Conservation (phyloP, 2,113 vertebrate species). For the Poecilia latipinna region DNA sequence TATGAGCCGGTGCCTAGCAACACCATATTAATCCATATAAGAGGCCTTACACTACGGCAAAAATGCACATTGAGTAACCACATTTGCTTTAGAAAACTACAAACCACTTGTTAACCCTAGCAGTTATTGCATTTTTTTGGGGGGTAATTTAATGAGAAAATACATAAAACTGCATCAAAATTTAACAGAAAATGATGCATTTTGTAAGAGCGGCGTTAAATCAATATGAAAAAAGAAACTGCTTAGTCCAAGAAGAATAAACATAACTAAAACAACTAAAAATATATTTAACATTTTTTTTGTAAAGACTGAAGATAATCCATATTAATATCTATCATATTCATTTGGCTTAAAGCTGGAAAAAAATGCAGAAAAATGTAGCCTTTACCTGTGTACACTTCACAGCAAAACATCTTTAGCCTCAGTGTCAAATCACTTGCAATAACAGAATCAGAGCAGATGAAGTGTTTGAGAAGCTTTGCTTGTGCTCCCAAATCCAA, state of each 20-base stretch:
- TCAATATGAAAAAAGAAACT: background rate
- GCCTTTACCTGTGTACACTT: slow-evolving; percentile 75
- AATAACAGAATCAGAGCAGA: slow-evolving; percentile 5
- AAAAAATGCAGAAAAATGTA: background rate
- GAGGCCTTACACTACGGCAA: too few species aligned
- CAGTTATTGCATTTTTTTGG: background rate
- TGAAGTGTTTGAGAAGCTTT: background rate
- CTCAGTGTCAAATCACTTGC: background rate
- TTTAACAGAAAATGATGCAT: background rate
- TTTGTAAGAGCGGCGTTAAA: background rate
- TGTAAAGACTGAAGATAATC: too few species aligned
- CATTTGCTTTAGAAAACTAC: background rate
- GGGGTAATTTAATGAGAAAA: background rate
- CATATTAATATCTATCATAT: background rate
- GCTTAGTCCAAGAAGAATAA: background rate
- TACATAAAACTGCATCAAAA: background rate
- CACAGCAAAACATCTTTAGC: slow-evolving; percentile 71
- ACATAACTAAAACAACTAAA: background rate
- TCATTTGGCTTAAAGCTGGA: background rate
- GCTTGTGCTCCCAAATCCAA: slow-evolving; percentile 13
- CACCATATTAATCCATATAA: background rate
- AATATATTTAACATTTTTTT: background rate
- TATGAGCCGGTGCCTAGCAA: too few species aligned
- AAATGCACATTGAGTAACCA: background rate
- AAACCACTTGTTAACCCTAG: background rate